Evolutionary conservation across 2,797 vertebrate genomes (phyloP), one percentile per base, ranked within the genome.

Genomic region (Diglossa cyanea): DNA sequence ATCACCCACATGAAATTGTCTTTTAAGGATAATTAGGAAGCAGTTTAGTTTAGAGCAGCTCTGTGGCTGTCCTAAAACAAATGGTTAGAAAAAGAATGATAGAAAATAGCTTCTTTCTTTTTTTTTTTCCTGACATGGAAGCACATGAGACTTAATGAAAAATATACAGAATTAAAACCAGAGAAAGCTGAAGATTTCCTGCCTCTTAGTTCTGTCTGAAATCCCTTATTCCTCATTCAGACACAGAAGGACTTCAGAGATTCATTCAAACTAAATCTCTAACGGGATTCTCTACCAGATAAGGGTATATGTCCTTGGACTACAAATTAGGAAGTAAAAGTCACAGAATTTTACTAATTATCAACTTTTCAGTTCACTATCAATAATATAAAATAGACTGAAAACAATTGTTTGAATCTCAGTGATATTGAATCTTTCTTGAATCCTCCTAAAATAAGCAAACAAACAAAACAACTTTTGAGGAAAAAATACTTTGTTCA

Each of bases 1-100:
- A 95, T 83, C 66, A 65, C 17, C 23, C 47, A 75, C 79, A 17
- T 76, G 54, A 86, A 95, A 93, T 73, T 81, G 88, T 90, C 82
- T 91, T 90, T 91, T 90, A 95, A 78, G 73, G 55, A 86, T 84
- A 80, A 90, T 95, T 94, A 95, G 74, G 62, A 90, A 92, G 70
- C 48, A 84, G 60, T 90, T 93, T 68, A 35, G 77, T 92, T 95
- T 90, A 95, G 24, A 93, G 44, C 26, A 93, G 73, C 28, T 54
- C 42, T 88, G 44, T 84, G 44, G 54, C 79, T 86, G 58, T 72
- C 33, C 48, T 86, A 68, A 81, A 93, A 86, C 54, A 91, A 93
- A 81, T 42, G 18, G 24, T 6, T 88, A 53, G 58, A 88, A 84
- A 65, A 94, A 65, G 31, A 76, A 82, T 70, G 30, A 35, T 30